Conservation (phyloP, 2,797 vertebrate species). For the Acanthis flammea region DNA sequence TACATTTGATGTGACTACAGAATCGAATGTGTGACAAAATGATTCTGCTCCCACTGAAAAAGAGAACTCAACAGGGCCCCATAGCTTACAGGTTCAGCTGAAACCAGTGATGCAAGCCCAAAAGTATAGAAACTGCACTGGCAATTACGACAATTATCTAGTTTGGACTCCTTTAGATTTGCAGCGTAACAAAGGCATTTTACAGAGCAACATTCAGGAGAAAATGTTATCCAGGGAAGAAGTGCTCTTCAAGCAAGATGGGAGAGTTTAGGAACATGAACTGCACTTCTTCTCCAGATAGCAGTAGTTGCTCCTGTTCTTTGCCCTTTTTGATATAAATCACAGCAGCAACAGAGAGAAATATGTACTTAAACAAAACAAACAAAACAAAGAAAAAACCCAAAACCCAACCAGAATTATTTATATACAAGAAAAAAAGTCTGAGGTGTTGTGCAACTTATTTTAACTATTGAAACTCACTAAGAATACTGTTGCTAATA, state of each 20-base stretch:
- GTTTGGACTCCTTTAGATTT: conserved; percentile 15
- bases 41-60: conserved; percentile 35
- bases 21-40: conserved; percentile 10
- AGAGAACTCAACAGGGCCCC: neutral
- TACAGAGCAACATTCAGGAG: conserved; percentile 45
- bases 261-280: neutral
- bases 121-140: conserved; percentile 33
- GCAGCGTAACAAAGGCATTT: conserved; percentile 65
- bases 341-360: conserved; percentile 55
- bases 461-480: conserved; percentile 1
- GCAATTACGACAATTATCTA: neutral
- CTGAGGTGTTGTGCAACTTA: conserved; percentile 14
- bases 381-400: neutral
- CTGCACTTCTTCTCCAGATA: conserved; percentile 46
- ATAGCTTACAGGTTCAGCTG: neutral
- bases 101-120: conserved; percentile 29
- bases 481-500: conserved; percentile 26
- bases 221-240: conserved; percentile 39
- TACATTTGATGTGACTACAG: neutral
- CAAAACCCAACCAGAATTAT: neutral
- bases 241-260: conserved; percentile 10
- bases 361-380: neutral
- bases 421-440: conserved; percentile 28
- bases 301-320: conserved; percentile 57
- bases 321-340: conserved; percentile 47